These are phyloP conservation scores for Aythya baeri DNA, from an alignment of 2,113 vertebrate genomes.

Conservation along the genomic window DNA sequence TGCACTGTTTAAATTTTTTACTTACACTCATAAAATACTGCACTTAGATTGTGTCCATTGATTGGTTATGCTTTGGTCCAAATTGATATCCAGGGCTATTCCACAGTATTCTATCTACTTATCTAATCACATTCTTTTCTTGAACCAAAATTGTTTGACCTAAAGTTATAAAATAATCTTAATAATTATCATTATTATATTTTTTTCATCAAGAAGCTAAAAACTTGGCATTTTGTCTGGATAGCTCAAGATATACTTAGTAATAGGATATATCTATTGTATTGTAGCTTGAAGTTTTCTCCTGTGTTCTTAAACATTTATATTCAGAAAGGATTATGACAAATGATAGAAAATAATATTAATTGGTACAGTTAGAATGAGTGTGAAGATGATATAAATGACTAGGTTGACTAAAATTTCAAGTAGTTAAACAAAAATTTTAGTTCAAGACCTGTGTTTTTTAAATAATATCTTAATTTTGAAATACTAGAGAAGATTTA, in stretches of 20 bases:
- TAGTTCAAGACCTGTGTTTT: not conserved
- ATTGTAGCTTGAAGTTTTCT: not conserved
- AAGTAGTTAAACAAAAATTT: not conserved
- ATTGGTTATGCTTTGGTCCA: not conserved
- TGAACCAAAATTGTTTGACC: not conserved
- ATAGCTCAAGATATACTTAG: not conserved
- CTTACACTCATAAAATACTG: not conserved
- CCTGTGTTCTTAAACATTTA: not conserved
- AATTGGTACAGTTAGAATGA: not conserved
- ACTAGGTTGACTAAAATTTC: not conserved
- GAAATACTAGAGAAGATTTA: not conserved
- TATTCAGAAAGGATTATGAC: not conserved
- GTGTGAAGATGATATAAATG: not conserved
- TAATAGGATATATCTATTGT: not conserved
- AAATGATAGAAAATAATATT: not conserved
- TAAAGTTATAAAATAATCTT: not conserved
- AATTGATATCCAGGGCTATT: not conserved
- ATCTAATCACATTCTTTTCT: not conserved
- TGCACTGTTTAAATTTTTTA: not conserved
- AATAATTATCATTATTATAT: not conserved
- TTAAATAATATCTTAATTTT: not conserved
- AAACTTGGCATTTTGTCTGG: not conserved
- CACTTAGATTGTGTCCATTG: not conserved
- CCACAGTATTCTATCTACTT: not conserved
- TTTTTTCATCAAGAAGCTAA: not conserved